Evolutionary conservation across 2,888 invertebrate genomes (phyloP), one percentile per base, ranked within the genome.

Genomic region (Ernsta delagoae): DNA sequence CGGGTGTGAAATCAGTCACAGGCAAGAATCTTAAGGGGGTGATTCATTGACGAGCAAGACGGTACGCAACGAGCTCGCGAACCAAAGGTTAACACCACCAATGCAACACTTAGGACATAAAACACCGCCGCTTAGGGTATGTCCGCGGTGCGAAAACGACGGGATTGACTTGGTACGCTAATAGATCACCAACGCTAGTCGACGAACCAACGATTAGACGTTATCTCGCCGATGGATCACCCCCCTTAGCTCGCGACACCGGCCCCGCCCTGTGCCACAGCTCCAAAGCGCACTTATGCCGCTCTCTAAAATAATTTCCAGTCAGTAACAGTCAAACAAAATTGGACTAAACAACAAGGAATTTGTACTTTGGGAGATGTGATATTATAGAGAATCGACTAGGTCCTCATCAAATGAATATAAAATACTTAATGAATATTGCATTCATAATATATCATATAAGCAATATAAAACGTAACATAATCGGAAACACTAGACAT

Each of bases 341-440:
- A 94, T 94, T 94, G 92, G 92, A 93, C 93, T 94, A 94, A 93
- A 94, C 93, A 94, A 94, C 94, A 93, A 94, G 93, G 90, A 92
- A 93, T 94, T 94, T 94, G 93, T 94, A 94, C 94, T 94, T 94
- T 93, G 93, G 92, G 92, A 93, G 86, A 90, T 92, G 93, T 93
- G 93, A 93, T 93, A 93, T 92, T 73, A 90, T 87, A 90, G 92
- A 92, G 93, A 93, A 90, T 88, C 93, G 94, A 93, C 93, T 94
- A 93, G 93, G 91, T 90, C 88, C 93, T 93, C 93, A 92, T 92
- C 92, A 89, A 93, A 92, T 92, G 90, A 93, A 91, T 90, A 90
- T 90, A 90, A 91, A 89, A 90, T 90, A 92, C 90, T 91, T 89
- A 92, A 90, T 92, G 92, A 92, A 92, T 90, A 92, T 90, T 86